phyloP scores from a whole-genome alignment of 2,113 vertebrate species.

The Scophthalmus maximus region DNA sequence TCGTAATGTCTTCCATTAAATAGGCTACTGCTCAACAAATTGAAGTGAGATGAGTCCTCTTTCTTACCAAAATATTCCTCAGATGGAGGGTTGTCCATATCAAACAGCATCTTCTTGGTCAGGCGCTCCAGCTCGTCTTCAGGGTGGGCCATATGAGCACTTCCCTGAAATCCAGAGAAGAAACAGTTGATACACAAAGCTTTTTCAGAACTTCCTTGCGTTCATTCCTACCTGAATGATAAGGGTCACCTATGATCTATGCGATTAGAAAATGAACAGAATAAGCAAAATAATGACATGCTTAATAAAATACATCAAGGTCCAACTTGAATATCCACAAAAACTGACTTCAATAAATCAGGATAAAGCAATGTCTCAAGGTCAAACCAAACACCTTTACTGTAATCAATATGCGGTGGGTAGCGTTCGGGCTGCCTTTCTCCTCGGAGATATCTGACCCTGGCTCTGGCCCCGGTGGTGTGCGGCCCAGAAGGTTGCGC shows the following conservation, averaged over 20 bases:
- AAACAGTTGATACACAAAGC: slow-evolving; percentile 20
- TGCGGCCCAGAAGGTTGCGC: slow-evolving; percentile 57
- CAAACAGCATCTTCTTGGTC: slow-evolving; percentile 98
- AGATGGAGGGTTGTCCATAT: slow-evolving; percentile 97
- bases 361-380: slow-evolving; percentile 42
- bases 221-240: background rate
- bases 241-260: background rate
- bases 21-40: too few relatives aligned
- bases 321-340: slow-evolving; percentile 23
- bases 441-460: slow-evolving; percentile 74
- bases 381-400: slow-evolving; percentile 56
- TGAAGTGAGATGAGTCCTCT: background rate
- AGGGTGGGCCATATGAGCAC: slow-evolving; percentile 83
- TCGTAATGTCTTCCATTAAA: too few relatives aligned
- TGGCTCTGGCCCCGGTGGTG: slow-evolving; percentile 69
- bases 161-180: slow-evolving; percentile 69
- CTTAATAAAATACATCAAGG: background rate
- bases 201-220: background rate
- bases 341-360: slow-evolving; percentile 43
- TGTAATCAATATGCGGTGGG: slow-evolving; percentile 67
- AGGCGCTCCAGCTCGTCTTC: slow-evolving; percentile 97
- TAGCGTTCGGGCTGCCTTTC: slow-evolving; percentile 38
- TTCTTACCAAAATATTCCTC: slow-evolving; percentile 95
- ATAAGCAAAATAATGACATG: too few relatives aligned
- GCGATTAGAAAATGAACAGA: slow-evolving; percentile 7